These are phyloP conservation scores for Eupristina koningsbergeri DNA, from an alignment of 1,140 invertebrate species.

Conservation along the genomic window DNA sequence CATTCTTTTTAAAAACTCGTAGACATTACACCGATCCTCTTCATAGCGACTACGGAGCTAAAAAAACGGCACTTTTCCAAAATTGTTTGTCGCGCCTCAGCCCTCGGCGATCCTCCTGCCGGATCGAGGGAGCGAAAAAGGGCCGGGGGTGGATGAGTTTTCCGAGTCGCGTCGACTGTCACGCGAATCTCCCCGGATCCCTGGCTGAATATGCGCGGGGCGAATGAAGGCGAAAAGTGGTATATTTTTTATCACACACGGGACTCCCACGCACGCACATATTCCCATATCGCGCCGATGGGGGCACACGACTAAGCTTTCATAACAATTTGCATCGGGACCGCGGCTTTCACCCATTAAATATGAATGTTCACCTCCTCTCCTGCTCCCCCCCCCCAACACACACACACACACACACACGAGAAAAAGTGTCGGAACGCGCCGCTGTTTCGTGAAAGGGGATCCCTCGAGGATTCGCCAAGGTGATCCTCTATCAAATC, in stretches of 20 bases:
- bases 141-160: not conserved
- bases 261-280: constrained; percentile 54
- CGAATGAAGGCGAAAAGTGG: constrained; percentile 49
- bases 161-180: constrained; percentile 30
- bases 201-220: too few relatives aligned
- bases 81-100: constrained; percentile 34
- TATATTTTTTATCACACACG: constrained; percentile 71
- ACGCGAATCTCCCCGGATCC: constrained; percentile 37
- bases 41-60: not conserved
- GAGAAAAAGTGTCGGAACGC: constrained; percentile 43
- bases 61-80: constrained; percentile 1
- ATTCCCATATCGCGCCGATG: constrained; percentile 56
- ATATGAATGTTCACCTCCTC: constrained; percentile 67
- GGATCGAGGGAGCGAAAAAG: not conserved
- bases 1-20: not conserved
- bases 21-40: not conserved
- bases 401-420: not conserved
- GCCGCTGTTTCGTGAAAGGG: constrained; percentile 56
- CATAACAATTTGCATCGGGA: constrained; percentile 71
- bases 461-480: constrained; percentile 54
- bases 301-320: constrained; percentile 65
- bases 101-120: not conserved
- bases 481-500: constrained; percentile 56
- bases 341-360: constrained; percentile 64
- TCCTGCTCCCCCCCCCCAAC: too few relatives aligned